These are phyloP conservation scores for Circaetus cinerascens DNA, from an alignment of 2,113 vertebrate genomes.

Conservation along the genomic window DNA sequence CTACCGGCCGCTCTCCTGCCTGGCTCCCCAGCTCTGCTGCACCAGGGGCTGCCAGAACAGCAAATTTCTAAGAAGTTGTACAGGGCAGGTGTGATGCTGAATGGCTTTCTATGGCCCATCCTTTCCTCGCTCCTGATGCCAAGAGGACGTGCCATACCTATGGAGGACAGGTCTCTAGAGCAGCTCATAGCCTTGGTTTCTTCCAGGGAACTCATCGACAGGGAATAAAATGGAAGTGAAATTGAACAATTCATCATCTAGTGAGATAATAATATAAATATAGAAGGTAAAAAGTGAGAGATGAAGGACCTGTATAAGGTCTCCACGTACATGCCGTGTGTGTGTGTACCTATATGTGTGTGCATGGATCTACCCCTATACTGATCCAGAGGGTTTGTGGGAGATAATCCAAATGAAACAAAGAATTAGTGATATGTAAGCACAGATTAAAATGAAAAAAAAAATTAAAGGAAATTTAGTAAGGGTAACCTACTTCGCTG, in stretches of 20 bases:
- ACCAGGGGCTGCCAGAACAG: background rate
- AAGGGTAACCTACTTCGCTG: background rate
- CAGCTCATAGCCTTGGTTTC: background rate
- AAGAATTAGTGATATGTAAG: background rate
- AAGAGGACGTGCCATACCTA: fast-evolving
- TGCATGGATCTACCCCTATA: background rate
- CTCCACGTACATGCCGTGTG: fast-evolving
- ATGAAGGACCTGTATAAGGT: background rate
- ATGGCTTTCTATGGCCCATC: too few species aligned
- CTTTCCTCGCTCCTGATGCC: background rate
- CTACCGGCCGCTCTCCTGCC: background rate
- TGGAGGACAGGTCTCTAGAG: background rate
- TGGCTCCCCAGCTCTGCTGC: background rate
- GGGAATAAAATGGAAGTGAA: background rate
- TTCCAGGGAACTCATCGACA: background rate
- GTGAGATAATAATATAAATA: background rate
- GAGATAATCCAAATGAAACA: background rate
- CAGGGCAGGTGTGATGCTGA: background rate
- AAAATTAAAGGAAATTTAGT: background rate
- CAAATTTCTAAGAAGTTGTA: background rate
- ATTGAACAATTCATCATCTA: background rate
- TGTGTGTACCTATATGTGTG: background rate
- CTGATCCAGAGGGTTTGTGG: background rate
- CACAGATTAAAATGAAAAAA: background rate
- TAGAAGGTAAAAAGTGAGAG: background rate